Evolutionary conservation across 2,888 invertebrate species (phyloP), one percentile per base, ranked within the genome.

Genomic region (Cheilosia urbana): DNA sequence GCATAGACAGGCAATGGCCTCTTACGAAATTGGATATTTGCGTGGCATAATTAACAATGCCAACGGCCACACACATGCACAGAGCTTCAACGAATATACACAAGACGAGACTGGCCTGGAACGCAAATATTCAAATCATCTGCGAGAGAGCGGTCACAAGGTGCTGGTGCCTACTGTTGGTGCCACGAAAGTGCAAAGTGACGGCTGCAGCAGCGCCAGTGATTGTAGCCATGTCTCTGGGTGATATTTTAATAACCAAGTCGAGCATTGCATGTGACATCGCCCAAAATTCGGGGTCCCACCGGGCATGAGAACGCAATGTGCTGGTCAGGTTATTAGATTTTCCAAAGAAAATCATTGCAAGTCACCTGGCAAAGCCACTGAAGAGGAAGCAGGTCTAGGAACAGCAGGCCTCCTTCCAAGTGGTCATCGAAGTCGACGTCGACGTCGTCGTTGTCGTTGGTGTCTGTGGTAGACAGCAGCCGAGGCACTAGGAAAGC

Each of bases 21-120:
- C 85, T 85, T 81, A 85, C 81, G 76, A 85, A 85, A 85, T 85
- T 85, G 81, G 85, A 85, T 85, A 85, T 85, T 85, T 85, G 85
- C 85, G 81, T 85, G 85, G 85, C 85, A 85, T 85, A 85, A 81
- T 85, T 81, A 81, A 85, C 85, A 85, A 81, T 77, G 81, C 81
- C 84, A 80, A 69, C 75, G 84, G 84, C 84, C 80, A 66, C 80
- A 80, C 73, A 73, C 58, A 66, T 58, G 11, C 47, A 24, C 47
- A 27, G 34, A 42, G 47, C 79, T 79, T 40, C 30, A 30, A 42
- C 42, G 37, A 13, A 37, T 37, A 30, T 30, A 27, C 27, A 65
- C 76, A 65, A 76, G 65, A 58, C 65, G 30, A 58, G 13, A 37
- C 37, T 13, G 37, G 13, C 37, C 37, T 27, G 30, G 15, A 42